A percentile compares a stretch with the other conserved stretches of the same genome.
Conservation (phyloP, 2,797 vertebrate species). For the Peromyscus nudipes region DNA sequence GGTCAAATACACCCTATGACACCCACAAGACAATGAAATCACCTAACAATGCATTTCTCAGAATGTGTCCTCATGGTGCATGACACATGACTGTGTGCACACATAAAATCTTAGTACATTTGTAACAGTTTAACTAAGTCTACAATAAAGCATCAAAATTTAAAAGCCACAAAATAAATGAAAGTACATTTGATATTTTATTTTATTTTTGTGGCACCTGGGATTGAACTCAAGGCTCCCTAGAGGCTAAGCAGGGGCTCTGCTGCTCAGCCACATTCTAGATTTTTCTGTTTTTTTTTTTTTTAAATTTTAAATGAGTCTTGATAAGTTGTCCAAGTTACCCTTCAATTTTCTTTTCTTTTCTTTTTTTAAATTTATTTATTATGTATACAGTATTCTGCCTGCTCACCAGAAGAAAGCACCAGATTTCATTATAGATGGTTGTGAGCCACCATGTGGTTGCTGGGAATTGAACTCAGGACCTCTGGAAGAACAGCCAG, state of each 20-base stretch:
- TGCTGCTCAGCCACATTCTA: neutral
- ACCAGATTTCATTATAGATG: too few relatives aligned
- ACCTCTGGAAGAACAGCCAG: too few relatives aligned
- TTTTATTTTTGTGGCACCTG: neutral
- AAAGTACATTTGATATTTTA: neutral
- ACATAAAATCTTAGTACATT: neutral
- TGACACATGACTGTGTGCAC: neutral
- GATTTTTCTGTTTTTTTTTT: neutral
- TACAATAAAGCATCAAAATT: neutral
- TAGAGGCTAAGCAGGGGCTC: neutral
- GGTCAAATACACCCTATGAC: neutral
- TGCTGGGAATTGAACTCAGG: too few relatives aligned
- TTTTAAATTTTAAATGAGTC: neutral
- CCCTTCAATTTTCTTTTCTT: neutral
- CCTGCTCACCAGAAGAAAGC: too few relatives aligned
- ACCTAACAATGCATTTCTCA: neutral
- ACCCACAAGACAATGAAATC: neutral
- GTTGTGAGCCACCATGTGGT: too few relatives aligned
- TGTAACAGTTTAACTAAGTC: neutral
- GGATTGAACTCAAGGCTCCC: neutral
- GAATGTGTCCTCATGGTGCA: neutral
- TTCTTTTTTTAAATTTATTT: too few relatives aligned
- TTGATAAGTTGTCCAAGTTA: neutral
- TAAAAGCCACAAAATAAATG: slow-evolving; percentile 18
- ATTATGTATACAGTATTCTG: too few relatives aligned